Evolutionary conservation across 2,888 invertebrate genomes (phyloP), one percentile per base, ranked within the genome.

Genomic region (Ophion costatus): DNA sequence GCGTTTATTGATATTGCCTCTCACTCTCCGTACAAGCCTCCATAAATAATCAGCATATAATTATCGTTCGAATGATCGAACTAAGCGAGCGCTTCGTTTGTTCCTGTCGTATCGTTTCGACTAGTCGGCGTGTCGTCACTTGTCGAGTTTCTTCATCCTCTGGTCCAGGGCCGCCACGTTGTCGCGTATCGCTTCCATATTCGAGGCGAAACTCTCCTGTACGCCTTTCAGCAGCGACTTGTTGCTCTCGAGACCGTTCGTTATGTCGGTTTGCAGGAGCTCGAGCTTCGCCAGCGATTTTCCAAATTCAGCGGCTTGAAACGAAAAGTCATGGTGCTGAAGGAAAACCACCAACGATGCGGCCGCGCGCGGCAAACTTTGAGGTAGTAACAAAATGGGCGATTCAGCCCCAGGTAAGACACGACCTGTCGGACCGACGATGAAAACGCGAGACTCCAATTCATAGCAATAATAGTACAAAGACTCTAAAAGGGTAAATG

Each of bases 281-380:
- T 97, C 97, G 59, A 98, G 94, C 92, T 98, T 98, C 0, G 96
- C 96, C 71, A 98, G 94, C 0, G 98, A 97, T 94, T 97, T 97
- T 74, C 96, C 96, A 91, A 98, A 98, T 93, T 98, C 97, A 88
- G 97, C 96, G 82, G 98, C 98, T 98, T 59, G 24, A 71, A 63
- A 24, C 33, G 69, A 70, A 71, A 83, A 22, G n/a, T 76, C 71
- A 29, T 56, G 42, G 73, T 75, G 85, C 74, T 74, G 66, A 20
- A 14, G 67, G 17, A 45, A 20, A 33, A 38, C 2, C 11, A 45
- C 2, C 14, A 1, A 11, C 7, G 38, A 45, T 1, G 7, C 45
- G 45, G 11, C 14, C 14, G 45, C 14, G 7, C 38, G 38, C 7
- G 9, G 1, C 38, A 9, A 9, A 7, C 9, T 38, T 38, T 38